A percentile compares a stretch with the other conserved stretches of the same genome.
phyloP scores from a whole-genome alignment of 1,140 invertebrate species.

The Phortica variegata region DNA sequence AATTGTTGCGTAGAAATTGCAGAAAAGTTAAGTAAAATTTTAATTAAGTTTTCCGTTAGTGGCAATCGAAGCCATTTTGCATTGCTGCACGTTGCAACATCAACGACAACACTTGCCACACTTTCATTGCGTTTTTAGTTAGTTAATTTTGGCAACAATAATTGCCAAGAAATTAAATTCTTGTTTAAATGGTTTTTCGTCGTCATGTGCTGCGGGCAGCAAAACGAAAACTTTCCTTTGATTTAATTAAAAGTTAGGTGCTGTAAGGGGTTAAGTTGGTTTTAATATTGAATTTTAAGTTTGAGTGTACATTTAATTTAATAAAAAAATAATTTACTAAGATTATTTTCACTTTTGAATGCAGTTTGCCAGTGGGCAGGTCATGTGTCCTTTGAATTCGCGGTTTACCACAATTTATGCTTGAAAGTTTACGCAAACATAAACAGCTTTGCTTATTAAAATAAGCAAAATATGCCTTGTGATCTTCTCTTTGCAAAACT shows the following conservation, averaged over 20 bases:
- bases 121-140: too few relatives aligned
- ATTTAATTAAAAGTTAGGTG: conserved; percentile 18
- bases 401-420: background rate
- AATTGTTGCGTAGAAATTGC: conserved; percentile 12
- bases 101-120: too few relatives aligned
- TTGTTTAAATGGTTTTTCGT: background rate
- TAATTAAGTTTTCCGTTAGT: too few relatives aligned
- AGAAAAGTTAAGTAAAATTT: too few relatives aligned
- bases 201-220: background rate
- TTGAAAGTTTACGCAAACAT: background rate
- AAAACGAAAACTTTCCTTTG: background rate
- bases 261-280: conserved; percentile 7
- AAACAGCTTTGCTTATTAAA: too few relatives aligned
- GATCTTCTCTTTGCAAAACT: too few relatives aligned
- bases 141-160: too few relatives aligned
- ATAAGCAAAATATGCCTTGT: too few relatives aligned
- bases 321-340: too few relatives aligned
- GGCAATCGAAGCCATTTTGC: conserved; percentile 42
- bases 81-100: conserved; percentile 38
- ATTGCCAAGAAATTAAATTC: conserved; percentile 19
- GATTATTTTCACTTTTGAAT: too few relatives aligned
- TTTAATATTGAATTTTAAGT: background rate
- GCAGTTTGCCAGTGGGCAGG: background rate
- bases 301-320: background rate
- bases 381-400: background rate